Evolutionary conservation across 2,797 vertebrate species (phyloP), one percentile per base, ranked within the genome.

Genomic region (Gambelia wislizenii): DNA sequence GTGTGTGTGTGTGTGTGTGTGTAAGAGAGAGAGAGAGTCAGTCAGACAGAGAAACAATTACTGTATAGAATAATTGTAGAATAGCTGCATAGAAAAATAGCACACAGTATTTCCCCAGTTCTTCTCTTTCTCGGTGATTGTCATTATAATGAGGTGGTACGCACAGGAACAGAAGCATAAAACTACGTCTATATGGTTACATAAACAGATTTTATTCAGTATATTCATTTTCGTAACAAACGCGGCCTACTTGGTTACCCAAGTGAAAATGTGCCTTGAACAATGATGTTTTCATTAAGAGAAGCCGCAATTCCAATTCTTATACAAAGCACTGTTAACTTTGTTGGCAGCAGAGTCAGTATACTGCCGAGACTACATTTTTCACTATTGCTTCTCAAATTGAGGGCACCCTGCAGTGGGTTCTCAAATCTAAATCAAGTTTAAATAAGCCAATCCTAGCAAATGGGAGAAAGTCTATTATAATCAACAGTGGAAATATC

Each of bases 211-310:
- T 92, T 94, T 91, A 90, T 86, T 91, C 86, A 92, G 54, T 91
- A 7, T 89, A 89, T 92, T 93, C 92, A 83, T 93, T 92, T 92
- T 93, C 83, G 70, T 89, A 91, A 92, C 86, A 94, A 94, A 94
- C 82, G 92, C 89, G 59, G 89, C 78, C 92, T 93, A 69, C 88
- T 94, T 92, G 91, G 89, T 87, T 95, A 89, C 90, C 75, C 1
- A 85, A 89, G 91, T 93, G 93, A 92, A 93, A 91, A 80, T 10
- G 8, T 93, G 92, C 93, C 90, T 89, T 91, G 89, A 93, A 95
- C 94, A 91, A 92, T 64, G 89, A 93, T 94, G 36, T 91, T 95
- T 94, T 95, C 90, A 92, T 91, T 90, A 95, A 91, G 61, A 42
- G 18, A 92, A 94, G 83, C 87, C 74, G 75, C 79, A 91, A 87